These are phyloP conservation scores for Leuctra nigra DNA, from an alignment of 2,888 invertebrate genomes.

Conservation along the genomic window DNA sequence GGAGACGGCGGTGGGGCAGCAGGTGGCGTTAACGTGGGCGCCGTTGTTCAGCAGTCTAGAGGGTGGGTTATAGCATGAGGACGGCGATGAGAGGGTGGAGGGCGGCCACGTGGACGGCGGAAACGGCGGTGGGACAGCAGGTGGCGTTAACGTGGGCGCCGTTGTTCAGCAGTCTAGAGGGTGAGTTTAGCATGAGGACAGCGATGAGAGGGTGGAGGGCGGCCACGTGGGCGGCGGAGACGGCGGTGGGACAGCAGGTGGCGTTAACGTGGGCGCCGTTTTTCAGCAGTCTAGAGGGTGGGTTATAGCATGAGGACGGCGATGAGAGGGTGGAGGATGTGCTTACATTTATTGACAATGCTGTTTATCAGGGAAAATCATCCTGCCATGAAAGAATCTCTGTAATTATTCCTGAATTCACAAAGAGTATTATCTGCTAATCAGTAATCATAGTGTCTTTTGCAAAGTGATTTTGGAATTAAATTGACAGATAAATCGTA, in stretches of 20 bases:
- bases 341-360: no score
- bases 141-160: slow-evolving; percentile 48
- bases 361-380: no score
- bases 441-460: no score
- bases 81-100: slow-evolving; percentile 35
- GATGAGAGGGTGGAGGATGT: no score
- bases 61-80: not conserved
- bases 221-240: slow-evolving; percentile 46
- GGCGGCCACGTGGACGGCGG: slow-evolving; percentile 46
- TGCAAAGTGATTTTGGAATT: no score
- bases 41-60: slow-evolving; percentile 44
- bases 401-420: no score
- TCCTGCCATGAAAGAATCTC: no score
- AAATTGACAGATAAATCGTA: no score
- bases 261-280: slow-evolving; percentile 47
- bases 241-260: slow-evolving; percentile 43
- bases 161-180: slow-evolving; percentile 43
- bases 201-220: no score
- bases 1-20: slow-evolving; percentile 42
- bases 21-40: slow-evolving; percentile 47
- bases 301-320: no score
- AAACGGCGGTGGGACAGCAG: slow-evolving; percentile 42
- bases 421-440: no score
- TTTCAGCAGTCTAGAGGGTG: slow-evolving; percentile 44
- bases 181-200: no score